A percentile compares a stretch with the other conserved stretches of the same genome.
phyloP scores from a whole-genome alignment of 2,888 invertebrate genomes.

The Tanytarsus gracilentus region DNA sequence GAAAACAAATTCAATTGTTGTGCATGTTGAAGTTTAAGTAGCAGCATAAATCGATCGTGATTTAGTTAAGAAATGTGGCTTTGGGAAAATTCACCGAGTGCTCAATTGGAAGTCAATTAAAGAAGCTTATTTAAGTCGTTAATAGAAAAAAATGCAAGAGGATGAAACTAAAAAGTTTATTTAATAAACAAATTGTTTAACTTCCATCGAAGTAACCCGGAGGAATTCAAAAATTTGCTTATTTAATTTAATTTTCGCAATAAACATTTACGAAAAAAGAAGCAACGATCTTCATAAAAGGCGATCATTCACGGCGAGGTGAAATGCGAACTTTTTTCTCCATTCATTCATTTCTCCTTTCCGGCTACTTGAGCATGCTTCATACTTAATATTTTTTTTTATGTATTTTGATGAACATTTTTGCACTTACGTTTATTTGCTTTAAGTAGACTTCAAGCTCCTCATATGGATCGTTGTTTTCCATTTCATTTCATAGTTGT shows the following conservation, averaged over 20 bases:
- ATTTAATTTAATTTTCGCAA: background rate
- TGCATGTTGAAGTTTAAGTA: background rate
- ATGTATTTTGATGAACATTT: background rate
- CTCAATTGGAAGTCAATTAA: background rate
- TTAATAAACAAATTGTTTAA: too few relatives aligned
- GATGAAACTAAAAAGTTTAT: too few relatives aligned
- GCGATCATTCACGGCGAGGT: constrained; percentile 19
- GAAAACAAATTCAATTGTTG: background rate
- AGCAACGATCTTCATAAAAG: constrained; percentile 23
- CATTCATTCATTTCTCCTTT: constrained; percentile 1
- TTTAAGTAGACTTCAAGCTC: constrained; percentile 28
- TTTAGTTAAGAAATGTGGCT: constrained; percentile 5
- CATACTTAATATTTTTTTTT: background rate
- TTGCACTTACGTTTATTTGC: constrained; percentile 27
- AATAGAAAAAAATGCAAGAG: too few relatives aligned
- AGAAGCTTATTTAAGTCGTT: background rate
- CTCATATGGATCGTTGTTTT: constrained; percentile 29
- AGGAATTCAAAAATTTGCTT: too few relatives aligned
- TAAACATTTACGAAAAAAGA: too few relatives aligned
- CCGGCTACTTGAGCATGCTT: background rate
- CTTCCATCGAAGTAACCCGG: too few relatives aligned
- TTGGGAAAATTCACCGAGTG: background rate
- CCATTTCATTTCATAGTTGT: constrained; percentile 27
- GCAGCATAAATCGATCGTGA: constrained; percentile 27
- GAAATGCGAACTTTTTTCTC: constrained; percentile 21